A percentile compares a stretch with the other conserved stretches of the same genome.
Conservation (phyloP, 2,797 vertebrate species). For the Champsocephalus esox region DNA sequence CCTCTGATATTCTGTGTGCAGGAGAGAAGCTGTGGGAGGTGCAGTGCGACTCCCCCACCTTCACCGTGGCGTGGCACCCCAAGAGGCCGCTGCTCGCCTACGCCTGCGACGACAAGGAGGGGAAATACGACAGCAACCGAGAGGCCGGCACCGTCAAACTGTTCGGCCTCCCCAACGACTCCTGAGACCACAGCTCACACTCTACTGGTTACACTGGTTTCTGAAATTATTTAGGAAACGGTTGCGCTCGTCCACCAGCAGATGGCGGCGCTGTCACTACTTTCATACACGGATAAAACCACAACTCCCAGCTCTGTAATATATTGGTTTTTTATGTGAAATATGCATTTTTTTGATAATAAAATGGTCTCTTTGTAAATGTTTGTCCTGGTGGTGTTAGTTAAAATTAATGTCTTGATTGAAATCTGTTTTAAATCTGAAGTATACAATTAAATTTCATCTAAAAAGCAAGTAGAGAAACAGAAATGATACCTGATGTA, state of each 20-base stretch:
- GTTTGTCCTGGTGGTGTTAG: neutral
- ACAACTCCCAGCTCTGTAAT: conserved; percentile 44
- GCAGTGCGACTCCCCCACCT: conserved; percentile 97
- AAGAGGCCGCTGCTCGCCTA: conserved; percentile 95
- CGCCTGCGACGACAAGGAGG: conserved; percentile 98
- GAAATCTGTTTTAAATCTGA: too few species aligned
- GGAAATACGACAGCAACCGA: conserved; percentile 96
- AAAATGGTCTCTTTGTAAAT: conserved; percentile 48
- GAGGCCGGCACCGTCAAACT: conserved; percentile 98
- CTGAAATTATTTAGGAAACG: neutral
- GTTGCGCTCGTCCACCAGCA: conserved; percentile 49
- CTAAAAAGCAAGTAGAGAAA: too few species aligned
- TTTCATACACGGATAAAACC: conserved; percentile 20
- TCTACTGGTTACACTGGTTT: too few species aligned
- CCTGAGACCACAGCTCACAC: conserved; percentile 70
- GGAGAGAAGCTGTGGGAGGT: conserved; percentile 99
- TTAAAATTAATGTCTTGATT: too few species aligned
- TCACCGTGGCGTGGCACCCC: conserved; percentile 98
- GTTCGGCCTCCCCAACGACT: conserved; percentile 96
- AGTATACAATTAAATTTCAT: too few species aligned
- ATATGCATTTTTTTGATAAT: conserved; percentile 59
- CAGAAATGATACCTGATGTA: too few species aligned
- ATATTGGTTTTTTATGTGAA: conserved; percentile 61
- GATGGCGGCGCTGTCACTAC: neutral
- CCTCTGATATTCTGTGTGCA: conserved; percentile 54